phyloP scores from a whole-genome alignment of 92 coral and sea anemone species.

The Phenganax marumi region DNA sequence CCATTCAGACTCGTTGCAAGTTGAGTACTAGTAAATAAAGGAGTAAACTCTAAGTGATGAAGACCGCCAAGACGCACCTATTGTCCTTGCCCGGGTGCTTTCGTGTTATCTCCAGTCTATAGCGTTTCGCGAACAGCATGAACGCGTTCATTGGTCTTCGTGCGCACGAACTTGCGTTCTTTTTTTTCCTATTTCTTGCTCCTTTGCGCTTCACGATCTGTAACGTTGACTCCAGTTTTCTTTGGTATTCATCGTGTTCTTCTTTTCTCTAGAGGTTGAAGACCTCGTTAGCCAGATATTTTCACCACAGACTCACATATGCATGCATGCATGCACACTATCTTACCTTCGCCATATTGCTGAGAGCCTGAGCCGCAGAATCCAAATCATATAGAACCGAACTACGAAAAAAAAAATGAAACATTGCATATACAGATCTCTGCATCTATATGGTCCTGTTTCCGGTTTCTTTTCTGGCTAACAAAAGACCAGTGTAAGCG shows the following conservation, averaged over 20 bases:
- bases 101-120: constrained; percentile 81
- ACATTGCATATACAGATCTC: neutral
- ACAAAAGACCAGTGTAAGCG: neutral
- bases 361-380: constrained; percentile 85
- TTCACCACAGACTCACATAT: neutral
- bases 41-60: neutral
- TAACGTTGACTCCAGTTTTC: constrained; percentile 55
- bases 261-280: constrained; percentile 54
- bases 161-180: constrained; percentile 57
- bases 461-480: neutral
- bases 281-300: neutral
- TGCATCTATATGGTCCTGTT: neutral
- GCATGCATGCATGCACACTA: neutral
- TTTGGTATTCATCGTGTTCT: constrained; percentile 75
- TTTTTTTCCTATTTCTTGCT: constrained; percentile 31
- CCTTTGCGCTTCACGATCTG: constrained; percentile 33
- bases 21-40: neutral
- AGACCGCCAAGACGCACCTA: constrained; percentile 58
- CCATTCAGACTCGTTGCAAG: no score
- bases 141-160: constrained; percentile 99
- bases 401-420: constrained; percentile 50
- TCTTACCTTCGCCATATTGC: constrained; percentile 91
- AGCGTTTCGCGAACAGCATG: constrained; percentile 94
- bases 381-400: constrained; percentile 82
- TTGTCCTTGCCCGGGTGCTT: constrained; percentile 99